Evolutionary conservation across 1,140 invertebrate genomes (phyloP), one percentile per base, ranked within the genome.

Genomic region (Drosophila gunungcola): DNA sequence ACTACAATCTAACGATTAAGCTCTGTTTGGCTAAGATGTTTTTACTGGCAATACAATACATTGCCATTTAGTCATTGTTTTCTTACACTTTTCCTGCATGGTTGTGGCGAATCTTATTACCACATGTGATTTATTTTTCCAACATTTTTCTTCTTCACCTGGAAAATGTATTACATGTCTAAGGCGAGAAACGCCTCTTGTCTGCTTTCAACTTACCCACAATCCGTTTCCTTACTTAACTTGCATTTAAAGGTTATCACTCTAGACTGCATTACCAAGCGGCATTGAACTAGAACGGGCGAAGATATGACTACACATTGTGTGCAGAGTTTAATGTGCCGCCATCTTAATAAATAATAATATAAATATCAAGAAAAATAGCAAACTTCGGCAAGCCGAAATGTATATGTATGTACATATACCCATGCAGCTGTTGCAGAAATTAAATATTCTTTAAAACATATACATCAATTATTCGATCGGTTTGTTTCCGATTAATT

Each of bases 191-290:
- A 45, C 34, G 32, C 54, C 54, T 12, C 11, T 13, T 11, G 25
- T 39, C 32, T 11, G 41, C 10, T 9, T 21, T 29, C 56, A 12
- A 27, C 41, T 3, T 38, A 45, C 42, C 5, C 64, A 51, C 41
- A 68, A 36, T 29, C 51, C 65, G 38, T 70, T 46, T 48, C 56
- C 60, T 57, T 53, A 64, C 54, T 80, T 69, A 73, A 78, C 77
- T 80, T 85, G 82, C 82, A 86, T 85, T 85, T 85, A 85, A 80
- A 85, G 81, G 81, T 85, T 81, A 80, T 85, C 81, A 67, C 61
- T 76, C 29, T 45, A 43, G 56, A 53, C 41, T 84, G 52, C 51
- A 76, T 39, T 64, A 27, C 46, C n/a, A 38, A 76, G 67, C 64
- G 64, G 76, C 80, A 83, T 58, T 83, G 80, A 84, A 84, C 81